Evolutionary conservation across 2,113 vertebrate species (phyloP).

Genomic region (Sinocyclocheilus anophthalmus): DNA sequence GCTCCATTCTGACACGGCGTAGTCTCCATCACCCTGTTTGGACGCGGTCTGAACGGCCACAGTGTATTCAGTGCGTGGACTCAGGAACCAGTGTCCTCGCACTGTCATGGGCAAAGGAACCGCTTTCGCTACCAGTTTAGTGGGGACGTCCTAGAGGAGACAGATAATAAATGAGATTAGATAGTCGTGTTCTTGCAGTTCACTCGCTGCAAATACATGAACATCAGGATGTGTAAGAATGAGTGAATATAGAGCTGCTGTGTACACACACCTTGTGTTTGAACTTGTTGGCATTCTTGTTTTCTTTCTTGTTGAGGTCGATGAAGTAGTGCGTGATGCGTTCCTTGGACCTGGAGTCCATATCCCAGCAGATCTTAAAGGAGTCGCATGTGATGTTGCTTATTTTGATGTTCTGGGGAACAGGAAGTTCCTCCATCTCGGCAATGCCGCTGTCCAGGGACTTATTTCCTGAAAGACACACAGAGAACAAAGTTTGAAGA

Average conservation of each 20-base stretch:
- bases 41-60: slow-evolving; percentile 91
- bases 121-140: slow-evolving; percentile 92
- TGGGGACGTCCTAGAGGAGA: slow-evolving; percentile 85
- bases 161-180: background rate
- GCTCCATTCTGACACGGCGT: slow-evolving; percentile 92
- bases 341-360: slow-evolving; percentile 94
- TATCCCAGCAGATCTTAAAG: slow-evolving; percentile 99
- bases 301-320: slow-evolving; percentile 99
- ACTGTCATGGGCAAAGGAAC: slow-evolving; percentile 94
- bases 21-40: slow-evolving; percentile 89
- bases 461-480: slow-evolving; percentile 68
- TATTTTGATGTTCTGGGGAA: slow-evolving; percentile 98
- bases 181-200: background rate
- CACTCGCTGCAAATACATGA: background rate
- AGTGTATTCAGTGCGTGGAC: slow-evolving; percentile 92
- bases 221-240: background rate
- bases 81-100: slow-evolving; percentile 94
- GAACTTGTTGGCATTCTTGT: slow-evolving; percentile 99
- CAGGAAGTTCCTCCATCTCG: slow-evolving; percentile 95
- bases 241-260: background rate
- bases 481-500: background rate
- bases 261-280: slow-evolving; percentile 93
- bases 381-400: slow-evolving; percentile 99
- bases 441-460: slow-evolving; percentile 95
- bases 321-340: slow-evolving; percentile 99